phyloP scores from a whole-genome alignment of 1,140 invertebrate species.

The Zaprionus lachaisei region DNA sequence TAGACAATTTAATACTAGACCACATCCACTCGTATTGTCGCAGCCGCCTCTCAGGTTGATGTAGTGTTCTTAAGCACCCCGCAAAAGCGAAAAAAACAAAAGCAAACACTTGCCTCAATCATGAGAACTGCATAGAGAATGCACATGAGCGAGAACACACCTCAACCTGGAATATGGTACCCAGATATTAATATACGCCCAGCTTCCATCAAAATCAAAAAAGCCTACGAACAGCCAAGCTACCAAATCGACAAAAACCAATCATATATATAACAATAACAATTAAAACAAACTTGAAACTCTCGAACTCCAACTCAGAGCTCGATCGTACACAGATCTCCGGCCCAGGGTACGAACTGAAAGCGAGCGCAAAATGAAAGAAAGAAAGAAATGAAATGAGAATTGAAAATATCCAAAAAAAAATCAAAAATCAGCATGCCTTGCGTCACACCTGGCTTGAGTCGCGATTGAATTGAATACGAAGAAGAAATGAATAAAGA shows the following conservation, averaged over 20 bases:
- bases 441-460: conserved; percentile 82
- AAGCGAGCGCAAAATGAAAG: conserved; percentile 49
- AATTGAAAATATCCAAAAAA: conserved; percentile 8
- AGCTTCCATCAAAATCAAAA: conserved; percentile 75
- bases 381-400: conserved; percentile 24
- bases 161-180: conserved; percentile 79
- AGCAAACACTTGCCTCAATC: conserved; percentile 33
- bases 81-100: conserved; percentile 1
- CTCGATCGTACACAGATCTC: conserved; percentile 48
- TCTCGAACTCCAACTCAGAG: conserved; percentile 28
- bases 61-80: conserved; percentile 65
- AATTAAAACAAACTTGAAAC: conserved; percentile 15
- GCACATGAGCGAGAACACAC: conserved; percentile 64
- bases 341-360: conserved; percentile 54
- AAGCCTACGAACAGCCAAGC: conserved; percentile 51
- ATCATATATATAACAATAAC: conserved; percentile 11
- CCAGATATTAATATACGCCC: conserved; percentile 84
- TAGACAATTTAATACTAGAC: conserved; percentile 38
- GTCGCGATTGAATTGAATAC: conserved; percentile 82
- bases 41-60: conserved; percentile 71
- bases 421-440: conserved; percentile 68
- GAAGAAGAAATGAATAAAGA: conserved; percentile 34
- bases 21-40: conserved; percentile 47
- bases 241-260: conserved; percentile 19
- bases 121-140: conserved; percentile 43